These are phyloP conservation scores for Betta splendens DNA, from an alignment of 2,797 vertebrate species.

Conservation along the genomic window DNA sequence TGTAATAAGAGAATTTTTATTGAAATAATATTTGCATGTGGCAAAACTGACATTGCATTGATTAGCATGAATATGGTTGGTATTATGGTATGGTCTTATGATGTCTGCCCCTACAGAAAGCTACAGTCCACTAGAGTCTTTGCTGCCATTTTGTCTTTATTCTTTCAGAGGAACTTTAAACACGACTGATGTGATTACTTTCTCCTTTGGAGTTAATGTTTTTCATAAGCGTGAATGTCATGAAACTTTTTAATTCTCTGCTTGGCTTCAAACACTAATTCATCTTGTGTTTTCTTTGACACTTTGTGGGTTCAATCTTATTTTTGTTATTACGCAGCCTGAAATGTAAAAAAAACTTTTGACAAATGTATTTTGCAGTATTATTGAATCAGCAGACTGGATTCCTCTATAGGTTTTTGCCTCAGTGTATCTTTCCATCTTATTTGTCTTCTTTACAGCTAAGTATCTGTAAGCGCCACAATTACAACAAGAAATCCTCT, in stretches of 20 bases:
- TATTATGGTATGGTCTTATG: no score
- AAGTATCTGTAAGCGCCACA: conserved; percentile 7
- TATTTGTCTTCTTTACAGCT: conserved; percentile 11
- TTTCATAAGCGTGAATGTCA: conserved; percentile 41
- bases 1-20: no score
- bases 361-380: conserved; percentile 10
- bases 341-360: conserved; percentile 1
- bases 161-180: conserved; percentile 25
- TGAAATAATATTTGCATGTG: conserved; percentile 34
- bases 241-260: conserved; percentile 50
- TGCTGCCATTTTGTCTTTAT: not conserved
- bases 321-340: conserved; percentile 5
- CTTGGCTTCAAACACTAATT: conserved; percentile 39
- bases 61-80: no score
- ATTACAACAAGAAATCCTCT: conserved; percentile 14
- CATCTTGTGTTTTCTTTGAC: conserved; percentile 7
- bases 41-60: not conserved
- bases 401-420: conserved; percentile 7
- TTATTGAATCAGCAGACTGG: conserved; percentile 25
- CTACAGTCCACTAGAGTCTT: no score
- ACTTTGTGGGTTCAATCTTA: conserved; percentile 18
- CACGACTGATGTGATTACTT: conserved; percentile 33
- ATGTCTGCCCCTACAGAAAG: no score
- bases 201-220: conserved; percentile 13
- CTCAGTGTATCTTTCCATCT: not conserved